These are phyloP conservation scores for Siphamia tubifer DNA, from an alignment of 2,113 vertebrate species.

Conservation along the genomic window DNA sequence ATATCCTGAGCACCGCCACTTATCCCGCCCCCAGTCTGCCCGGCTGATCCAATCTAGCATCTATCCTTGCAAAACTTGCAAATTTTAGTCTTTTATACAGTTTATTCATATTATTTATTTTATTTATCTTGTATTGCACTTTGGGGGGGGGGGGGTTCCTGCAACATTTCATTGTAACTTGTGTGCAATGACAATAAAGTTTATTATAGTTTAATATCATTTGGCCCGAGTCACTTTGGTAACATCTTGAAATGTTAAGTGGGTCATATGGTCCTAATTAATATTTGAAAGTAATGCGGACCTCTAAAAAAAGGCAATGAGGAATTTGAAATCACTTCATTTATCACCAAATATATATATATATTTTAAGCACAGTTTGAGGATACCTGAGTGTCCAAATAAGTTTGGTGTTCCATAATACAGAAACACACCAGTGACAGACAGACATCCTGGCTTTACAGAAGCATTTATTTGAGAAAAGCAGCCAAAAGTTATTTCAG, in stretches of 20 bases:
- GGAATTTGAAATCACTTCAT: not conserved
- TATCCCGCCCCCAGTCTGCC: too few species aligned
- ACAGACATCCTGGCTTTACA: not conserved
- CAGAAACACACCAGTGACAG: constrained; percentile 5
- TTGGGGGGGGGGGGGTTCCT: too few species aligned
- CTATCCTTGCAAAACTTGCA: too few species aligned
- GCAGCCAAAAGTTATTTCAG: constrained; percentile 50
- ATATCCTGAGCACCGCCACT: too few species aligned
- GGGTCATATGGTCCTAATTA: not conserved
- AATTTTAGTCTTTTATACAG: too few species aligned
- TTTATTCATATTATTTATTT: too few species aligned
- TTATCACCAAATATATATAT: not conserved
- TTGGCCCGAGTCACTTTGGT: not conserved
- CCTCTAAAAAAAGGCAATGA: not conserved
- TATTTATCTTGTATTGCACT: too few species aligned
- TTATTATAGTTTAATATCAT: not conserved
- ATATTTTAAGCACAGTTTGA: not conserved
- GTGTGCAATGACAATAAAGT: too few species aligned
- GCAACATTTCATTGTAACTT: too few species aligned
- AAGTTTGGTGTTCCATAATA: not conserved
- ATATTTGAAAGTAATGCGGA: not conserved
- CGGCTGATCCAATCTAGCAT: too few species aligned
- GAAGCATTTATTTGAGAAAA: constrained; percentile 46
- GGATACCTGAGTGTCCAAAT: not conserved
- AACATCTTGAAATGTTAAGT: constrained; percentile 9